Evolutionary conservation across 2,113 vertebrate genomes (phyloP).

Genomic region (Tachysurus fulvidraco): DNA sequence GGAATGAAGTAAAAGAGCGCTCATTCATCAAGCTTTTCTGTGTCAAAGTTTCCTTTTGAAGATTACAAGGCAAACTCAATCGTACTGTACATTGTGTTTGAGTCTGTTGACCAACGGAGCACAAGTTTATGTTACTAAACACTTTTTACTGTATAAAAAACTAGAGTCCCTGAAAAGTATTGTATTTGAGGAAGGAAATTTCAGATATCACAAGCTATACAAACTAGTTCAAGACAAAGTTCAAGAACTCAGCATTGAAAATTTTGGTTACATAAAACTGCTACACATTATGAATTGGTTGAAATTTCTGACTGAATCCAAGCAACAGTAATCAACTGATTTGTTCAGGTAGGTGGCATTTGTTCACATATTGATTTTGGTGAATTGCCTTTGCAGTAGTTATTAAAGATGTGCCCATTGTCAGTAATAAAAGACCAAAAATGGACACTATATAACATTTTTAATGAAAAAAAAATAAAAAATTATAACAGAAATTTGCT

Average conservation of each 20-base stretch:
- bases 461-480: background rate
- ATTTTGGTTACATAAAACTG: background rate
- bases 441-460: background rate
- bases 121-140: constrained; percentile 5
- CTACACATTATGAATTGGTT: constrained; percentile 17
- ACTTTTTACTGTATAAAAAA: background rate
- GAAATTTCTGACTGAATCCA: constrained; percentile 23
- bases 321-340: constrained; percentile 48
- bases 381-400: background rate
- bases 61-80: constrained; percentile 22
- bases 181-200: background rate
- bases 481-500: background rate
- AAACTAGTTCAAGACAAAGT: background rate
- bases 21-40: constrained; percentile 25
- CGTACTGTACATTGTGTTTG: background rate
- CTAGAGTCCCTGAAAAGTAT: background rate
- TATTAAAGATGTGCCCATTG: background rate
- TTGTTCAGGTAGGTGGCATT: constrained; percentile 17
- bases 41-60: constrained; percentile 27
- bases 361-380: constrained; percentile 48
- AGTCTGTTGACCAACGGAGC: constrained; percentile 3
- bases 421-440: background rate
- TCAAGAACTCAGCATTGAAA: background rate
- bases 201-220: background rate
- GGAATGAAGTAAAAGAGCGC: background rate